Conservation (phyloP, 1,140 invertebrate species). For the Leptonema lineaticorne region DNA sequence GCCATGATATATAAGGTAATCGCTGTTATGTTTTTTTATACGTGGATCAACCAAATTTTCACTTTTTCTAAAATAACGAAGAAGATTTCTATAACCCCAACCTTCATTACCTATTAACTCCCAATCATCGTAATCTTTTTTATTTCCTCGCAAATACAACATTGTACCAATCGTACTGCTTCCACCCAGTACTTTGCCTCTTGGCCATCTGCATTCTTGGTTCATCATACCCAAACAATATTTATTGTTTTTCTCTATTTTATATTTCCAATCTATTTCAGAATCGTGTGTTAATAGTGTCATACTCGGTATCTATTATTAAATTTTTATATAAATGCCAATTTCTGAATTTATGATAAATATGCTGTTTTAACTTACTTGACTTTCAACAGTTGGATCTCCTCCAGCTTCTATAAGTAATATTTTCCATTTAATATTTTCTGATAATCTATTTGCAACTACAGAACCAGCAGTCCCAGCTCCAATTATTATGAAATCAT, state of each 20-base stretch:
- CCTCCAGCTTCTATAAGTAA: constrained; percentile 53
- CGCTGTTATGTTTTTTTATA: constrained; percentile 46
- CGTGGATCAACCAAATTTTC: constrained; percentile 67
- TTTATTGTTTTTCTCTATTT: constrained; percentile 53
- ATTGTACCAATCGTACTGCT: constrained; percentile 66
- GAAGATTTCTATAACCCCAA: constrained; percentile 54
- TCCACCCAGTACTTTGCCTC: constrained; percentile 63
- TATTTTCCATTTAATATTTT: constrained; percentile 45
- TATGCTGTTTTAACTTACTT: no score
- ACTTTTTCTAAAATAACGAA: constrained; percentile 54
- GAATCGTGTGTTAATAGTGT: constrained; percentile 38
- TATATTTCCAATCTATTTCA: constrained; percentile 58
- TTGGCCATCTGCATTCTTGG: constrained; percentile 54
- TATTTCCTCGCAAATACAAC: constrained; percentile 66
- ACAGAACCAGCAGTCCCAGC: constrained; percentile 46
- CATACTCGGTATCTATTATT: constrained; percentile 26
- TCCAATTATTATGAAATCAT: constrained; percentile 40
- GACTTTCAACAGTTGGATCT: constrained; percentile 36
- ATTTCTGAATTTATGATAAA: not conserved
- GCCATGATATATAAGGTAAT: constrained; percentile 60
- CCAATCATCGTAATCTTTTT: constrained; percentile 70
- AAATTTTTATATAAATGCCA: not conserved
- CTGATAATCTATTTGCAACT: constrained; percentile 49
- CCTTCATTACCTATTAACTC: constrained; percentile 46
- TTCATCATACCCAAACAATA: constrained; percentile 47